Conservation (phyloP, 2,888 invertebrate genomes). For the Escarpia spicata region DNA sequence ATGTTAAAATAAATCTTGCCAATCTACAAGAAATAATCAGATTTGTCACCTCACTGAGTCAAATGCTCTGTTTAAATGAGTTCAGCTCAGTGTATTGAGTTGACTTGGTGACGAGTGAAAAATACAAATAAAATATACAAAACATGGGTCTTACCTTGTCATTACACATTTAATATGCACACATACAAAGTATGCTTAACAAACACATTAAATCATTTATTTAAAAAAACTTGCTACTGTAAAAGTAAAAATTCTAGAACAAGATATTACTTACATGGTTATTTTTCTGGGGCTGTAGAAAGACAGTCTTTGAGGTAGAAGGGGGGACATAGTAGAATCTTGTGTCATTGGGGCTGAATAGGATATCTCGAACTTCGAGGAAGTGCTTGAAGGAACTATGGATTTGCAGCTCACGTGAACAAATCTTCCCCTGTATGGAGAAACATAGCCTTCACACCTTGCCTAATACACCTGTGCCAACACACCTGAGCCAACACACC, state of each 20-base stretch:
- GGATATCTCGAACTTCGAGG: constrained; percentile 79
- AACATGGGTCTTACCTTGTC: neutral
- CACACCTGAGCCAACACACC: neutral
- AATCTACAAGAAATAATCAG: constrained; percentile 60
- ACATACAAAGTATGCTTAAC: neutral
- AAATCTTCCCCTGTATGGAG: constrained; percentile 76
- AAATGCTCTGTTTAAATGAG: neutral
- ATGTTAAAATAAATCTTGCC: constrained; percentile 78
- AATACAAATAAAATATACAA: too few relatives aligned
- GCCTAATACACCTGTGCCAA: neutral
- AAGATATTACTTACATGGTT: neutral
- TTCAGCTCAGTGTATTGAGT: too few relatives aligned
- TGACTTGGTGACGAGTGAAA: too few relatives aligned
- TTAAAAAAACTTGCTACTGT: neutral
- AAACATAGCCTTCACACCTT: neutral
- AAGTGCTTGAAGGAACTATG: constrained; percentile 83
- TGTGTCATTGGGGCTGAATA: constrained; percentile 73
- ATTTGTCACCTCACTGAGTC: neutral
- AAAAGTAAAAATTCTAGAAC: neutral
- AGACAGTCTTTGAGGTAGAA: neutral
- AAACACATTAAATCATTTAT: neutral
- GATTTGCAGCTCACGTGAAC: constrained; percentile 80
- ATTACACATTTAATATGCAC: neutral
- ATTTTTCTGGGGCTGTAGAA: constrained; percentile 20
- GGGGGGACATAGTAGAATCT: constrained; percentile 70